Base-by-base conservation (phyloP, 2,888 invertebrate genomes). In the Ariolimax columbianus region DNA sequence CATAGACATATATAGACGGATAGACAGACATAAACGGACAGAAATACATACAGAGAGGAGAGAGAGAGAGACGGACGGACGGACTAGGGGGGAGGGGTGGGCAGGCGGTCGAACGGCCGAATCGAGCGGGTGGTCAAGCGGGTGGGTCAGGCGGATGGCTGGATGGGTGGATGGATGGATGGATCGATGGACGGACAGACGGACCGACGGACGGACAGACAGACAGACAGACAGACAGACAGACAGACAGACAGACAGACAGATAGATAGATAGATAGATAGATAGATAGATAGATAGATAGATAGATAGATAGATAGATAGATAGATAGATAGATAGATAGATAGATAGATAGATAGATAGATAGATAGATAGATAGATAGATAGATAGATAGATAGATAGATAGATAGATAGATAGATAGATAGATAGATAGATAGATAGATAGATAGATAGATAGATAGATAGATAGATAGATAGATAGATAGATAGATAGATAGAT, bases 381-480 rank as follows among this genome's bases (percentile, higher is more conserved):
- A 55, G 55, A 55, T 55, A 55, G 55, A 55, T 19, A 55, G 55
- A 55, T 19, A 55, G 55, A 55, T 19, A 55, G 55, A 55, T 19
- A 55, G 55, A 55, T 19, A 55, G 55, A 55, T 55, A 55, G 55
- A 55, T 55, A 55, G 55, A 55, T 55, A 55, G 55, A 55, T 55
- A 55, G 55, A 55, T 55, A 55, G 55, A 55, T 55, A 55, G 55
- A 55, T 55, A 55, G 55, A 55, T 55, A 55, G 55, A 55, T 19
- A 55, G 55, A 55, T 55, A 55, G 55, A 55, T 19, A 55, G 55
- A 55, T 19, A 55, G 55, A 55, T 19, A 55, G 55, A 55, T 19
- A 59, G 47, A 77, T 7, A 77, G 83, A 63, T 19, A 82, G 82
- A 82, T 9, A 82, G 63, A 73, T 19, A 82, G 77, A 75, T n/a